These are phyloP conservation scores for Sakesphorus luctuosus DNA, from an alignment of 2,113 vertebrate species.

Conservation along the genomic window DNA sequence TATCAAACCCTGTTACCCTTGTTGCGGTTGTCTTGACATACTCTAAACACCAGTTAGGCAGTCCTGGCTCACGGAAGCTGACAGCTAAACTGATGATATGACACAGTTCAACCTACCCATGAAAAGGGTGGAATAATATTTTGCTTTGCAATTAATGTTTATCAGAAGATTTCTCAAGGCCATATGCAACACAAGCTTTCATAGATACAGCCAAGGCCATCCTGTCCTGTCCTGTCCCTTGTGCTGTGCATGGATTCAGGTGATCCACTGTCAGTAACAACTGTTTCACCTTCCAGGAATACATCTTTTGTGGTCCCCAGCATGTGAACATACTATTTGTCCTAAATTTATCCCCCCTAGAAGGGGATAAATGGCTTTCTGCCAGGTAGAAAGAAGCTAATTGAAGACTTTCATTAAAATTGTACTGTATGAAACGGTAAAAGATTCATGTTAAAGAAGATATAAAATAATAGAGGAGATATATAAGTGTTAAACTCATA, in stretches of 20 bases:
- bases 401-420: background rate
- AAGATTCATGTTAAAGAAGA: background rate
- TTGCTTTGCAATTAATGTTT: background rate
- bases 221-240: background rate
- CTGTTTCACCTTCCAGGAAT: background rate
- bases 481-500: background rate
- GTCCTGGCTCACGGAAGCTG: background rate
- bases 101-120: background rate
- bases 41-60: background rate
- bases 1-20: background rate
- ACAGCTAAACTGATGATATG: background rate
- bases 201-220: fast-evolving
- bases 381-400: conserved; percentile 1
- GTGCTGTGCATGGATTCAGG: background rate
- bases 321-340: background rate
- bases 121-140: background rate
- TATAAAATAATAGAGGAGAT: background rate
- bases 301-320: background rate
- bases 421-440: background rate
- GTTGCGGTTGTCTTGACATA: background rate
- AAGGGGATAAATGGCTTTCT: conserved; percentile 2
- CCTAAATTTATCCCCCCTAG: background rate
- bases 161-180: background rate
- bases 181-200: fast-evolving
- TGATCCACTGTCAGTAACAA: background rate